Base-by-base conservation (phyloP, 2,113 vertebrate genomes). In the Danionella cerebrum region DNA sequence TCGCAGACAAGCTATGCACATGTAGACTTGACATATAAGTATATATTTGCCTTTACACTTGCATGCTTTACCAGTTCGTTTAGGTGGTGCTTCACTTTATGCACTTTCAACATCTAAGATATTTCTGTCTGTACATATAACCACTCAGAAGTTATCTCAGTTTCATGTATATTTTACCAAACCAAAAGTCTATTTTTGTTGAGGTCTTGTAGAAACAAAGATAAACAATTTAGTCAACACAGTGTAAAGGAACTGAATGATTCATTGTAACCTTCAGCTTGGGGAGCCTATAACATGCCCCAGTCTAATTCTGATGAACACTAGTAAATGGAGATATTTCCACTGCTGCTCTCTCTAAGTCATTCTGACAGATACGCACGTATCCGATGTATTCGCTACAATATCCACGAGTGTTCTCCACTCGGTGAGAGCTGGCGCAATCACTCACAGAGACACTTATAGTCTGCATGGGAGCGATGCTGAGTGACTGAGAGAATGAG, bases 401-500 rank as follows among this genome's bases (percentile, higher is more conserved):
- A 55, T 70, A 67, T 71, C 69, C 29, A 66, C 39, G 59, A 75
- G 72, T 53, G 68, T 35, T 54, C 72, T 38, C 45, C 29, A 50
- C 41, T 55, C 55, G 27, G 70, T 12, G 38, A 71, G 55, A 71
- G 36, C 68, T 42, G 18, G 27, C 18, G 63, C 73, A 75, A 75
- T 75, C 63, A 71, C 73, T 65, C 53, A 35, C 25, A 9, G 41
- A 67, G 63, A 65, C 68, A 71, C 68, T 75, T 53, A 22, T 50
- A 63, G 55, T 13, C 67, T 70, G 58, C 69, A 71, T 48, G 55
- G 55, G 24, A 71, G 73, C 35, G 18, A 18, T 6, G 29, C 44
- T 48, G 60, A 64, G 60, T 35, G 60, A 64, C 63, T 51, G 45
- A 62, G 55, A 60, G 48, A 67, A 60, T 63, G 64, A 70, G 62